phyloP scores from a whole-genome alignment of 2,888 invertebrate species.

The Synergus gifuensis region DNA sequence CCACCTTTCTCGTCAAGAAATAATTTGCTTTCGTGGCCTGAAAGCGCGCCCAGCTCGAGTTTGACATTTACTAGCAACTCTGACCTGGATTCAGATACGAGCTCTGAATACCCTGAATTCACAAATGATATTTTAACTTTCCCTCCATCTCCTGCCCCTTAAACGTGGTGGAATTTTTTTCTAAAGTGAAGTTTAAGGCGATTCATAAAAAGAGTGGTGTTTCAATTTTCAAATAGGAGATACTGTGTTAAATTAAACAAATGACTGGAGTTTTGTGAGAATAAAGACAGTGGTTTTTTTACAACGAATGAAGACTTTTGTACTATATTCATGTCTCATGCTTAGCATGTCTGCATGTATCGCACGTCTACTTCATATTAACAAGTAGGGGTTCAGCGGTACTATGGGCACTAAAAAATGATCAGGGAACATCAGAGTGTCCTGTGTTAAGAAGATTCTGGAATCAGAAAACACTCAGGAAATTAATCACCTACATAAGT shows the following conservation, averaged over 20 bases:
- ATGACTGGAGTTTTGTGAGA: constrained; percentile 16
- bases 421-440: constrained; percentile 37
- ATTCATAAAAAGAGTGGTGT: constrained; percentile 7
- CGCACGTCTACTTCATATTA: constrained; percentile 33
- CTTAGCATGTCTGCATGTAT: constrained; percentile 32
- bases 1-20: constrained; percentile 77
- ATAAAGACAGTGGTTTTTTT: constrained; percentile 34
- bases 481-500: neutral
- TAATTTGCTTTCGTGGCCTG: constrained; percentile 73
- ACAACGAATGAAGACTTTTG: neutral
- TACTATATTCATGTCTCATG: constrained; percentile 9
- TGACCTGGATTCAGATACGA: constrained; percentile 75
- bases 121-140: constrained; percentile 74
- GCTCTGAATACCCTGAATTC: constrained; percentile 77
- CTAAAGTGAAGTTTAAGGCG: neutral
- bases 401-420: constrained; percentile 1
- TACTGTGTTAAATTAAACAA: constrained; percentile 28
- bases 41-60: constrained; percentile 75
- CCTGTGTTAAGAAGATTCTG: constrained; percentile 4
- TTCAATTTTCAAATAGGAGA: neutral
- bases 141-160: constrained; percentile 76
- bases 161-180: constrained; percentile 44
- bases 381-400: constrained; percentile 30
- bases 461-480: neutral
- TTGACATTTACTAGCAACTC: constrained; percentile 76